A percentile compares a stretch with the other conserved stretches of the same genome.
phyloP scores from a whole-genome alignment of 2,888 invertebrate genomes.

The Serrognathus titanus region DNA sequence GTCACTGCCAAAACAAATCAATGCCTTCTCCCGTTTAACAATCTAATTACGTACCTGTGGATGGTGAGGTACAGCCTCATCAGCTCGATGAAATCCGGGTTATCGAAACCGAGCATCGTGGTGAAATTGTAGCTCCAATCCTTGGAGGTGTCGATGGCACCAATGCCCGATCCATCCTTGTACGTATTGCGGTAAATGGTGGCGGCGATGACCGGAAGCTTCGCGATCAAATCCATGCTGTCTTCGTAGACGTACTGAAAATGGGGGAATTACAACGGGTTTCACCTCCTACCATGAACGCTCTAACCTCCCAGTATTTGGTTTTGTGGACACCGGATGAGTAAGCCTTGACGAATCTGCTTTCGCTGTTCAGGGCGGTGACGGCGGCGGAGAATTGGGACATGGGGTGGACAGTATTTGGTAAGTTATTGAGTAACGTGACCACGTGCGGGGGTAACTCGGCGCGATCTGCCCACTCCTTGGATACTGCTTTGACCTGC shows the following conservation, averaged over 20 bases:
- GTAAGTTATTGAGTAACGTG: conserved; percentile 88
- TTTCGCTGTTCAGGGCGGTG: conserved; percentile 88
- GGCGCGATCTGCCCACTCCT: conserved; percentile 86
- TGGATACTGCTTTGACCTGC: conserved; percentile 66
- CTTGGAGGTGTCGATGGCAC: conserved; percentile 81
- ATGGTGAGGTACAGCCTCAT: conserved; percentile 92
- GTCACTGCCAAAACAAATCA: conserved; percentile 59
- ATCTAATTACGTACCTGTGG: conserved; percentile 58
- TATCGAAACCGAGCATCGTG: conserved; percentile 86
- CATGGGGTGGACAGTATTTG: conserved; percentile 89
- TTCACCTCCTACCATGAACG: background rate
- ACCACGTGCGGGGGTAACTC: conserved; percentile 90
- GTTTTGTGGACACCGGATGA: conserved; percentile 81
- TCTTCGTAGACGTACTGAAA: conserved; percentile 79
- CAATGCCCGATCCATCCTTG: conserved; percentile 80
- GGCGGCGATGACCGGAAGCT: conserved; percentile 89
- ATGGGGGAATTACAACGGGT: background rate
- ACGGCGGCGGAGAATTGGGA: conserved; percentile 89
- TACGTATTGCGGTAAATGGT: conserved; percentile 90
- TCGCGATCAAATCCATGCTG: conserved; percentile 91
- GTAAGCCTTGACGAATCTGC: conserved; percentile 89
- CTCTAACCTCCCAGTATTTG: conserved; percentile 79
- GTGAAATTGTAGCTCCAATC: conserved; percentile 94
- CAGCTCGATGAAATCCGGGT: conserved; percentile 80
- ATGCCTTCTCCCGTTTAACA: background rate